These are phyloP conservation scores for Stomatorhinus ivindoensis DNA, from an alignment of 2,113 vertebrate species.

Conservation along the genomic window DNA sequence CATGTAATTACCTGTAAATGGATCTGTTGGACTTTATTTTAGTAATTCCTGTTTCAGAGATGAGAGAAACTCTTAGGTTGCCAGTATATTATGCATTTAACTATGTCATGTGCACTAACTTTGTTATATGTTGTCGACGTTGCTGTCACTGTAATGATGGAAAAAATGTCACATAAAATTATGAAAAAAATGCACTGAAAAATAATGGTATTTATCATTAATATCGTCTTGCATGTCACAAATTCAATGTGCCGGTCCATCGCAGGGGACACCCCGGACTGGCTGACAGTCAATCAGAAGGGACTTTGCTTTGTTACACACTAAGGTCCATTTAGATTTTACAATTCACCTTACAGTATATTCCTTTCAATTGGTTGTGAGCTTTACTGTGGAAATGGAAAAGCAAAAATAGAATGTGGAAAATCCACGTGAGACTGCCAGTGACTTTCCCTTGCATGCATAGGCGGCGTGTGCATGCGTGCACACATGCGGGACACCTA, in stretches of 20 bases:
- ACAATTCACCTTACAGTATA: not conserved
- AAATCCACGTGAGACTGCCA: not conserved
- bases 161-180: not conserved
- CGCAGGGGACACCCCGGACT: not conserved
- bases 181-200: not conserved
- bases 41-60: not conserved
- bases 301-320: not conserved
- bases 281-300: not conserved
- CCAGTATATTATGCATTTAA: not conserved
- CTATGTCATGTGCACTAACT: not conserved
- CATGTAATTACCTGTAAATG: not conserved
- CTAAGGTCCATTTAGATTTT: not conserved
- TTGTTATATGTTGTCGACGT: not conserved
- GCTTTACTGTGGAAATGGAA: not conserved
- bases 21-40: not conserved
- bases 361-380: not conserved
- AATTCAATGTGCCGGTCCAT: not conserved
- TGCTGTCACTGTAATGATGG: not conserved
- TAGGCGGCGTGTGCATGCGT: not conserved
- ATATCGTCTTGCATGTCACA: not conserved
- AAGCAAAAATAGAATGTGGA: not conserved
- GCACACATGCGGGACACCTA: slow-evolving; percentile 39
- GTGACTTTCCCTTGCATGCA: not conserved
- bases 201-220: not conserved
- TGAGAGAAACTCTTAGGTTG: not conserved